Conservation (phyloP, 2,797 vertebrate genomes). For the Cetoscarus ocellatus region DNA sequence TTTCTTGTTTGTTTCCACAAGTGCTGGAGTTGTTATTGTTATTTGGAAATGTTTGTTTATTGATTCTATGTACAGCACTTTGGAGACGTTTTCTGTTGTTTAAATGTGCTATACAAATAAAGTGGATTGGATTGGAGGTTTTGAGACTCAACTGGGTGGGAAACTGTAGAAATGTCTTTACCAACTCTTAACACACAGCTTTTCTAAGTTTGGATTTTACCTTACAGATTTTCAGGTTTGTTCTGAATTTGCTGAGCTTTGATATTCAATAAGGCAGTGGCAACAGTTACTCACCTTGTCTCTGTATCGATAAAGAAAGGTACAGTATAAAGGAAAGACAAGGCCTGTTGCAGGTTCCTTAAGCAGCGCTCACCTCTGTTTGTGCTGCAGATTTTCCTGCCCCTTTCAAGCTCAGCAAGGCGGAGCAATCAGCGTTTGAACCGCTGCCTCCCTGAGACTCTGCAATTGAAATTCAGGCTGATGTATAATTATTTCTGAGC, state of each 20-base stretch:
- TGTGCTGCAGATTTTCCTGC: slow-evolving; percentile 26
- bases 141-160: slow-evolving; percentile 18
- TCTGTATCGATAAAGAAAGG: too few species aligned
- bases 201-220: slow-evolving; percentile 6
- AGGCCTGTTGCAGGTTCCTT: neutral
- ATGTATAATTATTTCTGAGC: slow-evolving; percentile 64
- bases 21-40: too few species aligned
- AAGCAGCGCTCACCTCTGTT: slow-evolving; percentile 32
- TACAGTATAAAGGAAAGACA: too few species aligned
- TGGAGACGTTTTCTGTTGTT: too few species aligned
- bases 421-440: slow-evolving; percentile 55
- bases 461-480: slow-evolving; percentile 58
- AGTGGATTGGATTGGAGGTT: too few species aligned
- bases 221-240: slow-evolving; percentile 5
- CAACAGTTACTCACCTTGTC: slow-evolving; percentile 1
- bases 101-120: too few species aligned
- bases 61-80: too few species aligned
- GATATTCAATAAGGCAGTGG: slow-evolving; percentile 8
- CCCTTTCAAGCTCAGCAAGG: slow-evolving; percentile 35
- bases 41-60: too few species aligned
- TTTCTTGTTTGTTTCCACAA: slow-evolving; percentile 2
- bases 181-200: slow-evolving; percentile 2
- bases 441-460: slow-evolving; percentile 44
- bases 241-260: neutral
- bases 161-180: slow-evolving; percentile 19